Evolutionary conservation across 2,797 vertebrate species (phyloP), one percentile per base, ranked within the genome.

Genomic region (Liparis tanakae): DNA sequence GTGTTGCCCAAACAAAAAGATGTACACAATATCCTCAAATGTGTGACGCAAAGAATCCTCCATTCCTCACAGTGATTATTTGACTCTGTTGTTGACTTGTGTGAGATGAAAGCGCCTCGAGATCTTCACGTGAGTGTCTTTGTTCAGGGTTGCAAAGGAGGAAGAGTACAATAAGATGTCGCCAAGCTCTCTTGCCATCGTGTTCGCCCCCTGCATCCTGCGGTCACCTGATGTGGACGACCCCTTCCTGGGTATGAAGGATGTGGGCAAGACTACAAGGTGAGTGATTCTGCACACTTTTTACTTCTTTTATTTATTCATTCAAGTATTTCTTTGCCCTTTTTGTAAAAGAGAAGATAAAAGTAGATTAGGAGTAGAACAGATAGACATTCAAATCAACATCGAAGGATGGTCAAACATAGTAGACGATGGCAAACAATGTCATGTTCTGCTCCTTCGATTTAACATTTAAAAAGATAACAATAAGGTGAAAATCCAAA

Each of bases 81-180:
- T 18, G 25, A 30, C 56, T 37, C 12, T 64, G n/a, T 20, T 62
- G 15, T 2, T n/a, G n/a, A 54, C 60, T 51, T 56, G 3, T 65
- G 9, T 13, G 6, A 15, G 5, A 5, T 56, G 7, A 9, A 67
- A 22, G 2, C 41, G n/a, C n/a, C 41, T n/a, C 63, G 9, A 59
- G 25, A 71, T 43, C 46, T 60, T 78, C 55, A 83, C 36, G 3
- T 7, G 4, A 76, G 25, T 63, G 43, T 80, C 7, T 86, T 67
- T 53, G 22, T 87, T 14, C 84, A 99, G 98, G 88, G 98, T 99
- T 79, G 93, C 96, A 57, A 94, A 96, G 65, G 94, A 98, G 33
- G 97, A 98, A 85, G 86, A 95, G 0, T 91, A 97, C 87, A 99
- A 99, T 87, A 96, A 97, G 53, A 99, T 99, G 98, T 94, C 97